Conservation (phyloP, 2,888 invertebrate species). For the Cheilosia pagana region DNA sequence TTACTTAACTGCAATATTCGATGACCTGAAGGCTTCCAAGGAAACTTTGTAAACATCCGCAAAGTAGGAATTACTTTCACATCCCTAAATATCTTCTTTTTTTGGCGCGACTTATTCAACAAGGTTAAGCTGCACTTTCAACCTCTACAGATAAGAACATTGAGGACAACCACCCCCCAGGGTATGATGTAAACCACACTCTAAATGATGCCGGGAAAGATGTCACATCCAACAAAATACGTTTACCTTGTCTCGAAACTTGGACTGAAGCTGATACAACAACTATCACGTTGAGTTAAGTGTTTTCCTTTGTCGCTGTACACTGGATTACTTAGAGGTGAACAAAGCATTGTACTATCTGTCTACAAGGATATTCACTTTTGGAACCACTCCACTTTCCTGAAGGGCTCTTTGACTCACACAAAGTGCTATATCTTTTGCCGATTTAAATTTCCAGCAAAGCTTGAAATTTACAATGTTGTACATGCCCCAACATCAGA, state of each 20-base stretch:
- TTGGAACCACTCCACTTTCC: neutral
- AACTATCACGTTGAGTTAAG: neutral
- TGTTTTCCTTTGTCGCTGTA: slow-evolving; percentile 7
- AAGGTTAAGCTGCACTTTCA: no score
- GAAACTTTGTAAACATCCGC: no score
- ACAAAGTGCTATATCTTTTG: neutral
- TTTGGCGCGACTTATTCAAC: no score
- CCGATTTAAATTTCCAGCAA: neutral
- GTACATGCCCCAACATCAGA: neutral
- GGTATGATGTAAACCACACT: no score
- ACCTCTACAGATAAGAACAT: no score
- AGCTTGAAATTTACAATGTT: neutral
- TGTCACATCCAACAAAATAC: neutral
- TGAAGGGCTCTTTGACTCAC: neutral
- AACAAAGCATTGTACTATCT: neutral
- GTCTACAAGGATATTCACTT: neutral
- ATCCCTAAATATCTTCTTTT: no score
- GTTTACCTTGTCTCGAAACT: neutral
- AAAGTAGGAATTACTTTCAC: no score
- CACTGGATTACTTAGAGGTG: neutral
- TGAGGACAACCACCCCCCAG: no score
- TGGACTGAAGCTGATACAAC: neutral
- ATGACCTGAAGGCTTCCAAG: no score
- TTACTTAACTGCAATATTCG: no score
- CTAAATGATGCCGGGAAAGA: no score